These are phyloP conservation scores for Morelia viridis DNA, from an alignment of 2,797 vertebrate species.

Conservation along the genomic window DNA sequence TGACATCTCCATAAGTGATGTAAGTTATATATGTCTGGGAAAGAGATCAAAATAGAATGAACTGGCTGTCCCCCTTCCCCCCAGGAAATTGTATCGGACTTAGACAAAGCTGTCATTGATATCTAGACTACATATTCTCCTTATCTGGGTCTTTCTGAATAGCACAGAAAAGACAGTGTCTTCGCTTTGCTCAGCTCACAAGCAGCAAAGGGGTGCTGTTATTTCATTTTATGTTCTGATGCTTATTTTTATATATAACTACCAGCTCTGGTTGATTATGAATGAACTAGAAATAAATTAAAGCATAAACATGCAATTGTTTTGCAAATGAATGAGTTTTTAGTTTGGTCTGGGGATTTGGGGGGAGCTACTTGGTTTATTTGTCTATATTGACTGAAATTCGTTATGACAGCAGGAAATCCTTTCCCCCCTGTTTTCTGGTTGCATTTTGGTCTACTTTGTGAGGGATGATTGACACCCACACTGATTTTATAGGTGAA, in stretches of 20 bases:
- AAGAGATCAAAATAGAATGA: slow-evolving; percentile 7
- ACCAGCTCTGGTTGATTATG: slow-evolving; percentile 1
- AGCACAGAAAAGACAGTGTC: slow-evolving; percentile 13
- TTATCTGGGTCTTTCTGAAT: slow-evolving; percentile 8
- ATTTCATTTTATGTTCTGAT: slow-evolving; percentile 20
- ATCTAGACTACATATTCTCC: neutral
- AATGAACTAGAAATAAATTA: slow-evolving; percentile 51
- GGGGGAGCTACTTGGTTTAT: neutral
- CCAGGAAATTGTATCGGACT: slow-evolving; percentile 14
- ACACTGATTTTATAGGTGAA: slow-evolving; percentile 55
- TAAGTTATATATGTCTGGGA: slow-evolving; percentile 12
- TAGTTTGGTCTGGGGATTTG: neutral
- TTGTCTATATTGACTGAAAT: neutral
- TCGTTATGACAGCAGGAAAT: neutral
- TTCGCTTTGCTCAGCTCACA: slow-evolving; percentile 6
- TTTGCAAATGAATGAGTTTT: neutral
- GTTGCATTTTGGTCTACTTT: neutral
- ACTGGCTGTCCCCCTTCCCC: neutral
- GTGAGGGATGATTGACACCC: slow-evolving; percentile 35
- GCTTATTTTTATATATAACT: slow-evolving; percentile 3
- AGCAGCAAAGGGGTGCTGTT: neutral
- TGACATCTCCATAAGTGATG: slow-evolving; percentile 14
- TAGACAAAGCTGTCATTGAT: slow-evolving; percentile 30
- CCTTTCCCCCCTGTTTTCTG: neutral
- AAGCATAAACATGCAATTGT: slow-evolving; percentile 29